Evolutionary conservation across 2,797 vertebrate species (phyloP).

Genomic region (Psittacula echo): DNA sequence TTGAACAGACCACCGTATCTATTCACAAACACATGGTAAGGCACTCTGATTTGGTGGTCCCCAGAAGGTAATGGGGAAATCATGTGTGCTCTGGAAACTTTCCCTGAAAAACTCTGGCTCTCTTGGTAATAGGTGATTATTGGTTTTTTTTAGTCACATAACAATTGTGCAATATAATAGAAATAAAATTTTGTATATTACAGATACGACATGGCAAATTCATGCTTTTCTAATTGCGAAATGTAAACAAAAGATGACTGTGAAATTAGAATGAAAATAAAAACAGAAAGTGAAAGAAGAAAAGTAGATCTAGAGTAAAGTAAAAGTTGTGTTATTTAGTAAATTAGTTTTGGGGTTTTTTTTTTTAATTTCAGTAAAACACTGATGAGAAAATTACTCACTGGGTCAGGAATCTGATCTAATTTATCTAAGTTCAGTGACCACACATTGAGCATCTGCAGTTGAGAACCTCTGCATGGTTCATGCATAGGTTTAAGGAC

Average conservation of each 20-base stretch:
- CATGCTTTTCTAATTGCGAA: neutral
- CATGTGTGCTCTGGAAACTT: neutral
- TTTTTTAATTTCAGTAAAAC: neutral
- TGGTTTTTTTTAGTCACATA: neutral
- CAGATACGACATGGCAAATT: neutral
- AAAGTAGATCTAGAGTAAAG: neutral
- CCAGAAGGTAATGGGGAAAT: neutral
- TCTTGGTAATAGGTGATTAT: neutral
- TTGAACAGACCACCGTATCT: neutral
- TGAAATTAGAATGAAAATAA: neutral
- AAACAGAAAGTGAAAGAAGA: neutral
- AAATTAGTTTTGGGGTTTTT: neutral
- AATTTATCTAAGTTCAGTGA: neutral
- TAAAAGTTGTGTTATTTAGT: neutral
- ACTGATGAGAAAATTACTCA: neutral
- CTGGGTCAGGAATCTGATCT: neutral
- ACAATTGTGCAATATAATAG: neutral
- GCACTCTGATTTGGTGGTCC: neutral
- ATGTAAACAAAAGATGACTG: neutral
- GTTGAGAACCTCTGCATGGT: neutral
- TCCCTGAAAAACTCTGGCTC: neutral
- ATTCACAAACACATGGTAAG: neutral
- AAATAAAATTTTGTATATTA: neutral
- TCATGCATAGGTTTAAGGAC: neutral
- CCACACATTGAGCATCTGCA: neutral